Percentiles rank a stretch among this genome's conserved stretches.
phyloP scores from a whole-genome alignment of 1,140 invertebrate species.

The Orchesella cincta region DNA sequence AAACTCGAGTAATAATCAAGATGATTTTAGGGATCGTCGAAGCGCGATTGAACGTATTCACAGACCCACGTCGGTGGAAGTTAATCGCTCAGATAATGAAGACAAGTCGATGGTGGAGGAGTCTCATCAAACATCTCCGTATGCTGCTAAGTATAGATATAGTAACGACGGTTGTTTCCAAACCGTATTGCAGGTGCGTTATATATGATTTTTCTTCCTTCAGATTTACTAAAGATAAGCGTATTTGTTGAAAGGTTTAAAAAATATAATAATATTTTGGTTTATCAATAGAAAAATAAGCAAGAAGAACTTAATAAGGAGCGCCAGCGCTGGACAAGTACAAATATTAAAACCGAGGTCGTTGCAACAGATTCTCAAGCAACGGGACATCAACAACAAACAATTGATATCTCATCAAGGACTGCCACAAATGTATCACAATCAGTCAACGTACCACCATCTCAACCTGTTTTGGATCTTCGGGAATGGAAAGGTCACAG shows the following conservation, averaged over 20 bases:
- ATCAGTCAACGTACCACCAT: not conserved
- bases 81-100: constrained; percentile 36
- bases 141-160: constrained; percentile 31
- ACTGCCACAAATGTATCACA: constrained; percentile 2
- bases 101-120: constrained; percentile 22
- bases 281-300: not conserved
- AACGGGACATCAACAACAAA: not conserved
- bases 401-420: constrained; percentile 19
- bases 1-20: not conserved
- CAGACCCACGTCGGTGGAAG: constrained; percentile 39
- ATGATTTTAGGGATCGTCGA: constrained; percentile 6
- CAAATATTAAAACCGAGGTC: constrained; percentile 7
- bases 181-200: constrained; percentile 39
- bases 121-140: constrained; percentile 26
- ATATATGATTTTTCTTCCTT: too few species aligned
- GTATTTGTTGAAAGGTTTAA: not conserved
- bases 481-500: constrained; percentile 56
- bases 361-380: not conserved
- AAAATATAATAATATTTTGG: not conserved
- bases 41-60: not conserved
- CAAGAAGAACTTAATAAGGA: constrained; percentile 11
- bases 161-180: constrained; percentile 30
- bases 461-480: constrained; percentile 37
- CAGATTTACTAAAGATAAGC: not conserved
- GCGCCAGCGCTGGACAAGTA: constrained; percentile 3